phyloP scores from a whole-genome alignment of 2,888 invertebrate species.

The Balanococcus diminutus region DNA sequence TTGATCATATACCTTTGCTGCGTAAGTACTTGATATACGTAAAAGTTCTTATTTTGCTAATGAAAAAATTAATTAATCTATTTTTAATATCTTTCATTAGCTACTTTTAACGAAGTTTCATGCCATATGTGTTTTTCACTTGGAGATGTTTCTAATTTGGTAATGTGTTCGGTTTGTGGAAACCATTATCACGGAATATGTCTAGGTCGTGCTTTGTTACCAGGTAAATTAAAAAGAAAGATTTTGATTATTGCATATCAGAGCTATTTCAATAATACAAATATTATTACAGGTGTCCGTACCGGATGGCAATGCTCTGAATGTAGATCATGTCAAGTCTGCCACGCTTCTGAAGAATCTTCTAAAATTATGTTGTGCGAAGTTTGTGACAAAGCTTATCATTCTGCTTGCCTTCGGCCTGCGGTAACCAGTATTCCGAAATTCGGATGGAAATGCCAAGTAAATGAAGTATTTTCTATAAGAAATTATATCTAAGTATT shows the following conservation, averaged over 20 bases:
- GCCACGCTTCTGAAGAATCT: conserved; percentile 77
- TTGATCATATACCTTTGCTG: conserved; percentile 82
- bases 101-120: conserved; percentile 76
- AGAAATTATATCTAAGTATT: too few species aligned
- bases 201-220: conserved; percentile 81
- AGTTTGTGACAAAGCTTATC: conserved; percentile 96
- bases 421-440: conserved; percentile 93
- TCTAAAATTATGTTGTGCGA: conserved; percentile 86
- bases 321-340: conserved; percentile 93
- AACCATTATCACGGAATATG: conserved; percentile 93
- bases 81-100: conserved; percentile 59
- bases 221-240: conserved; percentile 64
- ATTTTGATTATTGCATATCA: background rate
- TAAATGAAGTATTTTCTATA: conserved; percentile 61
- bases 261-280: background rate
- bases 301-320: conserved; percentile 95
- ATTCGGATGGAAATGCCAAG: conserved; percentile 96
- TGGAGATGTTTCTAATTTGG: conserved; percentile 84
- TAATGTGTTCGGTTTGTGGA: conserved; percentile 92
- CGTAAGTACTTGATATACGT: conserved; percentile 72
- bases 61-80: background rate
- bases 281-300: conserved; percentile 63
- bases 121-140: conserved; percentile 84
- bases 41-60: background rate
- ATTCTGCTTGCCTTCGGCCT: conserved; percentile 90